Conservation (phyloP, 2,888 invertebrate genomes). For the Lingula anatina region DNA sequence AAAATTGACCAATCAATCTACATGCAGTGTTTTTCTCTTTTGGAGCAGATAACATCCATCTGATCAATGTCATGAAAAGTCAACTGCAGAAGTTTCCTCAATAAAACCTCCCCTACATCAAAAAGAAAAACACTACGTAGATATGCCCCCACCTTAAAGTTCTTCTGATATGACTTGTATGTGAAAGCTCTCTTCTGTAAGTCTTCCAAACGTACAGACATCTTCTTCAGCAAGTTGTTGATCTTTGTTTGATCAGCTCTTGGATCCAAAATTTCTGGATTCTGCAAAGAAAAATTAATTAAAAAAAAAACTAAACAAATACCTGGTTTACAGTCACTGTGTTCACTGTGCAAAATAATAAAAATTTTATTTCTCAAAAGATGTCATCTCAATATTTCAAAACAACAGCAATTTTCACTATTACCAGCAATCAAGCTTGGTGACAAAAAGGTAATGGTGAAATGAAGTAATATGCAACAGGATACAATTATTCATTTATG, state of each 20-base stretch:
- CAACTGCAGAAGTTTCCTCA: constrained; percentile 12
- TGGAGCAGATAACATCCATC: not conserved
- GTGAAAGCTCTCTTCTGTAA: constrained; percentile 68
- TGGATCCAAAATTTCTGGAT: constrained; percentile 69
- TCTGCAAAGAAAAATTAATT: constrained; percentile 55
- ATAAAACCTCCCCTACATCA: constrained; percentile 9
- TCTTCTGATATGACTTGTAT: constrained; percentile 76
- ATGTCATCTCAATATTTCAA: too few species aligned
- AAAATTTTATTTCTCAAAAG: too few species aligned
- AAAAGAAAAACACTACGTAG: not conserved
- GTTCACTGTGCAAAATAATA: too few species aligned
- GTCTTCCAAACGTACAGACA: constrained; percentile 62
- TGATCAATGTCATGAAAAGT: too few species aligned
- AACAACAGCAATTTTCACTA: too few species aligned
- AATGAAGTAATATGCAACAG: too few species aligned
- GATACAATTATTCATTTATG: too few species aligned
- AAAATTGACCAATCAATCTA: not conserved
- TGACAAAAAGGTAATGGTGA: too few species aligned
- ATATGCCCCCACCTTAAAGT: constrained; percentile 76
- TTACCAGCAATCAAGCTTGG: too few species aligned
- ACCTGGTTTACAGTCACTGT: too few species aligned
- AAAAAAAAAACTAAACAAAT: too few species aligned
- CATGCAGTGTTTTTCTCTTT: not conserved
- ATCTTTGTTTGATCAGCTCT: constrained; percentile 67
- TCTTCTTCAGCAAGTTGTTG: constrained; percentile 61